These are phyloP conservation scores for Machaerirhynchus nigripectus DNA, from an alignment of 2,113 vertebrate genomes.

Conservation along the genomic window DNA sequence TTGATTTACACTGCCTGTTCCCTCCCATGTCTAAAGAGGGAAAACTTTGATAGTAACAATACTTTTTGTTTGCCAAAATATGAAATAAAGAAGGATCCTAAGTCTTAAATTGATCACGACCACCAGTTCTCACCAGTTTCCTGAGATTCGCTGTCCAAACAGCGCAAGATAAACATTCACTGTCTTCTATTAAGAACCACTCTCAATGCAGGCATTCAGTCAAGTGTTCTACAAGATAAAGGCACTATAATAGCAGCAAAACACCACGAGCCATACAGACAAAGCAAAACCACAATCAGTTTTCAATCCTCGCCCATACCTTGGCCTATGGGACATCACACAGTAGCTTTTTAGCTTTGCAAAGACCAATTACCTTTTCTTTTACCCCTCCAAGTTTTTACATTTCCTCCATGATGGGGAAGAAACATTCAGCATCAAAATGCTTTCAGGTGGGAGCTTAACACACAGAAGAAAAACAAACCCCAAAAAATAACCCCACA, in stretches of 20 bases:
- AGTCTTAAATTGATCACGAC: neutral
- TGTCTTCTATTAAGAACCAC: neutral
- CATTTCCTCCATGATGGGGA: neutral
- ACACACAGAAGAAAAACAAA: neutral
- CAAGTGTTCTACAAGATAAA: neutral
- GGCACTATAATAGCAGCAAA: neutral
- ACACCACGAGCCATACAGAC: neutral
- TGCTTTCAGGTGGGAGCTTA: rapidly evolving
- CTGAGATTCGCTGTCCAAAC: neutral
- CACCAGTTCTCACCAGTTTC: neutral
- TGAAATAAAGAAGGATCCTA: neutral
- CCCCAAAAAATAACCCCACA: neutral
- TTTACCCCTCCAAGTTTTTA: neutral
- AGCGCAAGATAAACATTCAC: neutral
- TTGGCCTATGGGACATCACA: neutral
- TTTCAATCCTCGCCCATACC: neutral
- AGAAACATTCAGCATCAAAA: neutral
- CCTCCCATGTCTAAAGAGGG: neutral
- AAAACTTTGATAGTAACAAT: neutral
- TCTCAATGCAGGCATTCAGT: neutral
- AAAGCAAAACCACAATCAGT: neutral
- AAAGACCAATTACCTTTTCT: neutral
- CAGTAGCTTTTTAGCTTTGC: neutral
- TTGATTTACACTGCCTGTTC: neutral
- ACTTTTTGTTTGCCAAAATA: neutral